Conservation (phyloP, 2,888 invertebrate species). For the Aleiodes alternator region DNA sequence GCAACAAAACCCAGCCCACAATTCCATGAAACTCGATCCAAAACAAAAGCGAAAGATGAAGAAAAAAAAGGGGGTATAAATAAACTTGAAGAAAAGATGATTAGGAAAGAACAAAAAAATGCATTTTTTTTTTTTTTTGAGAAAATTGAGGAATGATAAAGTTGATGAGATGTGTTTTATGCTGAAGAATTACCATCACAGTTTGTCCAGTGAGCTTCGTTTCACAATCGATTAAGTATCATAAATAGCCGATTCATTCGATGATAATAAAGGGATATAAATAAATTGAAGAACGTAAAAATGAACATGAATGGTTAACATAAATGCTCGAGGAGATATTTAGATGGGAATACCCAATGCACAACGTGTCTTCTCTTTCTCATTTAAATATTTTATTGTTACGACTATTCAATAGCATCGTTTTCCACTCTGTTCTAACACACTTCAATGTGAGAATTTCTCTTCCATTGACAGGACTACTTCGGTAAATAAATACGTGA, state of each 20-base stretch:
- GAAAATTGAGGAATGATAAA: constrained; percentile 28
- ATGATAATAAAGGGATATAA: background rate
- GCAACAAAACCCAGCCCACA: constrained; percentile 46
- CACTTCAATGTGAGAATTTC: background rate
- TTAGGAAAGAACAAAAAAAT: constrained; percentile 23
- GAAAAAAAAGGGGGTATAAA: constrained; percentile 10
- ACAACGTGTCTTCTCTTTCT: constrained; percentile 45
- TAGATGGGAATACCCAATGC: constrained; percentile 31
- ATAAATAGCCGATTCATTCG: constrained; percentile 63
- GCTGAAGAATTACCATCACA: constrained; percentile 29
- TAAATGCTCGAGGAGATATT: constrained; percentile 30
- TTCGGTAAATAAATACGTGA: no score
- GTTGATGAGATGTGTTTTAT: constrained; percentile 28
- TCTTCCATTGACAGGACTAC: no score
- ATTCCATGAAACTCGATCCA: constrained; percentile 33
- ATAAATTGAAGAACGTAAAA: background rate
- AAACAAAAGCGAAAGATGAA: background rate
- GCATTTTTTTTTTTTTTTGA: background rate
- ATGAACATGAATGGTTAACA: constrained; percentile 42
- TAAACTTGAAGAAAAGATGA: constrained; percentile 34
- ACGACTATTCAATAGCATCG: constrained; percentile 57
- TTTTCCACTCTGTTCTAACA: constrained; percentile 44
- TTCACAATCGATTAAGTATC: constrained; percentile 68
- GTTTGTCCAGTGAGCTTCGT: constrained; percentile 58
- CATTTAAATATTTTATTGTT: constrained; percentile 66